phyloP scores from a whole-genome alignment of 2,113 vertebrate genomes.

The Alces alces region DNA sequence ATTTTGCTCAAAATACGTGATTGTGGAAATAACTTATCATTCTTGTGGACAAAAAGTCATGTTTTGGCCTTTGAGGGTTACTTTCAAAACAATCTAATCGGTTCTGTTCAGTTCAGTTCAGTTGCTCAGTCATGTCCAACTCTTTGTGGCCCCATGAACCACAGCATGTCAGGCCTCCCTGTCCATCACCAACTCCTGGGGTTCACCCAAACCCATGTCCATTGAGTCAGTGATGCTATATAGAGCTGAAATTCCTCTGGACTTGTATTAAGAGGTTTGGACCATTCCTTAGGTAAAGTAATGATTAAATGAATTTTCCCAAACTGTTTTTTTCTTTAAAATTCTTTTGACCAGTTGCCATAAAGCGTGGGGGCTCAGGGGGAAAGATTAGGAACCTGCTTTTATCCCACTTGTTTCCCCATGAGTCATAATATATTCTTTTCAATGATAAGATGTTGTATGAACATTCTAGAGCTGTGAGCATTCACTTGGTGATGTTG shows the following conservation, averaged over 20 bases:
- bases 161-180: fast-evolving
- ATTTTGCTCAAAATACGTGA: not conserved
- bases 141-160: not conserved
- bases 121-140: not conserved
- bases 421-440: not conserved
- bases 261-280: not conserved
- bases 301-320: not conserved
- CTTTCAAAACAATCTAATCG: not conserved
- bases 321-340: not conserved
- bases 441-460: not conserved
- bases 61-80: not conserved
- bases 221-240: not conserved
- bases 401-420: not conserved
- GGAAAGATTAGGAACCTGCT: not conserved
- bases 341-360: not conserved
- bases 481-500: not conserved
- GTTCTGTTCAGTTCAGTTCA: not conserved
- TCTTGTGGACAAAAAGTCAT: not conserved
- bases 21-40: not conserved
- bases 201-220: not conserved
- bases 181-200: not conserved
- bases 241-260: not conserved
- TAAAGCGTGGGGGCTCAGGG: not conserved
- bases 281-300: not conserved
- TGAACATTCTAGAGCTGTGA: not conserved